Conservation (phyloP, 2,888 invertebrate species). For the Andrena minutula region DNA sequence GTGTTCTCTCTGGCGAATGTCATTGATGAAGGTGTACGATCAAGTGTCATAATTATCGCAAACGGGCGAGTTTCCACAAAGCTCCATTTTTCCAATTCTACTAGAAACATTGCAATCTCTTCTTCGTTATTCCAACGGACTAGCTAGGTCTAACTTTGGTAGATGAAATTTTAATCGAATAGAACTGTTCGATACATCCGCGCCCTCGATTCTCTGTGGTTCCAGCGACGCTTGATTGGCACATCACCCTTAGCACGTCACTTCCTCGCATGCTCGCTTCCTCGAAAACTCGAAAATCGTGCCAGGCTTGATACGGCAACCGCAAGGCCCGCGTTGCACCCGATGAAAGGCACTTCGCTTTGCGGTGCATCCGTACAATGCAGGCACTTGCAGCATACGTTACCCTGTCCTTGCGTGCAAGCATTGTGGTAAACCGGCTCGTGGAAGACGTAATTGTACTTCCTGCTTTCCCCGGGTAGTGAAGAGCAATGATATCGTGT, state of each 20-base stretch:
- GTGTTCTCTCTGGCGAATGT: not conserved
- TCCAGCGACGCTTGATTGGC: slow-evolving; percentile 1
- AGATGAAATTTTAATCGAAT: too few relatives aligned
- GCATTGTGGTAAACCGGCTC: slow-evolving; percentile 49
- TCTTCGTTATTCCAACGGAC: too few relatives aligned
- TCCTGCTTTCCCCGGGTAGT: not conserved
- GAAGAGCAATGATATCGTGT: not conserved
- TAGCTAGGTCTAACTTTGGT: too few relatives aligned
- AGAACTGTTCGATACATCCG: not conserved
- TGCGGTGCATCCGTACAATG: slow-evolving; percentile 67
- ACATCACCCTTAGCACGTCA: too few relatives aligned
- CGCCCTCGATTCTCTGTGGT: slow-evolving; percentile 6
- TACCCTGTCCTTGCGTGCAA: slow-evolving; percentile 58
- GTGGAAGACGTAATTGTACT: slow-evolving; percentile 9
- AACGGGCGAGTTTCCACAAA: too few relatives aligned
- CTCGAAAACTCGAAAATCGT: slow-evolving; percentile 19
- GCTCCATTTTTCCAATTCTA: too few relatives aligned
- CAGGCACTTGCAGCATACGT: slow-evolving; percentile 70
- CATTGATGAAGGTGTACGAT: not conserved
- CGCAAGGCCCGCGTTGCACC: slow-evolving; percentile 57
- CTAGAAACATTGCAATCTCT: too few relatives aligned
- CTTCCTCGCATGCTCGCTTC: not conserved
- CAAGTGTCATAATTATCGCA: not conserved
- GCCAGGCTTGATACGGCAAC: slow-evolving; percentile 67
- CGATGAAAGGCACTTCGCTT: slow-evolving; percentile 66